phyloP scores from a whole-genome alignment of 2,888 invertebrate genomes.

The Diarsia rubi region DNA sequence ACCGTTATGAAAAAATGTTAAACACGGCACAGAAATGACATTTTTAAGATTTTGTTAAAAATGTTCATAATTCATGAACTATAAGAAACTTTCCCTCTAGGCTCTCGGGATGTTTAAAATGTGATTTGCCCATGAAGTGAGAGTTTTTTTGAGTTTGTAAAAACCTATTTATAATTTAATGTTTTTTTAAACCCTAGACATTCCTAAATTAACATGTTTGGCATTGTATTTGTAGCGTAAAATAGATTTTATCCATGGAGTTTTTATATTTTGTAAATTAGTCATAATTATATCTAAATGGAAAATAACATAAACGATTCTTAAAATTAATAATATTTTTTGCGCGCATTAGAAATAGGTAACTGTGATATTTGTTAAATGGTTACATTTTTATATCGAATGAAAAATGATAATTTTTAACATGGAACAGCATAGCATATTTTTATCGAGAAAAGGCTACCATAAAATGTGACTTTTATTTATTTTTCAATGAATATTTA shows the following conservation, averaged over 20 bases:
- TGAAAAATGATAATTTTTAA: background rate
- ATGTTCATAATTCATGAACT: conserved; percentile 6
- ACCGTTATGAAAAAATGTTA: background rate
- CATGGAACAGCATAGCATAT: background rate
- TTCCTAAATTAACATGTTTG: conserved; percentile 67
- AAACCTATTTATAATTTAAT: conserved; percentile 30
- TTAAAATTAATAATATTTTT: conserved; percentile 56
- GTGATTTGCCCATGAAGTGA: background rate
- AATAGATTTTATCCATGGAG: conserved; percentile 51
- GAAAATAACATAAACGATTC: conserved; percentile 51
- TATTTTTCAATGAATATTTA: conserved; percentile 5
- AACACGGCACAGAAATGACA: conserved; percentile 26
- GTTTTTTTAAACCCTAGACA: conserved; percentile 66
- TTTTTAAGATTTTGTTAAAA: conserved; percentile 32
- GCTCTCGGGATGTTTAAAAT: conserved; percentile 3
- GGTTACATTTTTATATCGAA: conserved; percentile 11
- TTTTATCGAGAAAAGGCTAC: background rate
- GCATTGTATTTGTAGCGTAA: conserved; percentile 47
- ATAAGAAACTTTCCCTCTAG: background rate
- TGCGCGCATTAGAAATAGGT: conserved; percentile 54
- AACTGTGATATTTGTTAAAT: conserved; percentile 34
- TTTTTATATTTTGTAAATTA: conserved; percentile 58
- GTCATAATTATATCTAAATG: conserved; percentile 7
- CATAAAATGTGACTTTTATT: background rate
- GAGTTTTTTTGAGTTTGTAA: conserved; percentile 27